Percentiles rank a stretch among this genome's conserved stretches.
Conservation (phyloP, 2,797 vertebrate species). For the Acanthiza pusilla region DNA sequence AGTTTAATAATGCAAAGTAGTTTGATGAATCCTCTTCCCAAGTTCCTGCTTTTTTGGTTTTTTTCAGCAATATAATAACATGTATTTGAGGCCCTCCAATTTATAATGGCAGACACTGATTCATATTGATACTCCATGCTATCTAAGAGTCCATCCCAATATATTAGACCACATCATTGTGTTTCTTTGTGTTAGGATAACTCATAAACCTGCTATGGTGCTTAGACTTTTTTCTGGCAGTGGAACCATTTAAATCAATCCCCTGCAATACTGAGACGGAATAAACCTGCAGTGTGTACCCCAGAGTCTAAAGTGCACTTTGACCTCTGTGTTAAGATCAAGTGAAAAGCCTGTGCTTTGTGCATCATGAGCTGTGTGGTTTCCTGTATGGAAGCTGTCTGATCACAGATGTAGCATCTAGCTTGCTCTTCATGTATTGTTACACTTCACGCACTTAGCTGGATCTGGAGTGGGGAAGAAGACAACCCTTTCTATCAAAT, state of each 20-base stretch:
- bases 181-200: neutral
- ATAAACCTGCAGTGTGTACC: neutral
- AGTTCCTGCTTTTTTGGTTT: neutral
- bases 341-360: neutral
- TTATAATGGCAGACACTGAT: neutral
- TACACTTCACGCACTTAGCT: neutral
- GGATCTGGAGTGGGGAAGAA: neutral
- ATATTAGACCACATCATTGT: neutral
- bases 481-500: neutral
- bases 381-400: neutral
- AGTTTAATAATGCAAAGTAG: conserved; percentile 25
- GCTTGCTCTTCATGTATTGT: neutral
- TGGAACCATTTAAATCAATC: neutral
- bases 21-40: neutral
- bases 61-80: neutral
- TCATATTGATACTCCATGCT: neutral
- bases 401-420: neutral
- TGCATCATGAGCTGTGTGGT: neutral
- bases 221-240: neutral
- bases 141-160: neutral
- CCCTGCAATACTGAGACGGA: neutral
- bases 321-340: neutral
- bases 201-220: neutral
- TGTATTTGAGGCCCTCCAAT: neutral
- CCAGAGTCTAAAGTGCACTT: neutral